These are phyloP conservation scores for Botia almorhae DNA, from an alignment of 2,797 vertebrate species.

Conservation along the genomic window DNA sequence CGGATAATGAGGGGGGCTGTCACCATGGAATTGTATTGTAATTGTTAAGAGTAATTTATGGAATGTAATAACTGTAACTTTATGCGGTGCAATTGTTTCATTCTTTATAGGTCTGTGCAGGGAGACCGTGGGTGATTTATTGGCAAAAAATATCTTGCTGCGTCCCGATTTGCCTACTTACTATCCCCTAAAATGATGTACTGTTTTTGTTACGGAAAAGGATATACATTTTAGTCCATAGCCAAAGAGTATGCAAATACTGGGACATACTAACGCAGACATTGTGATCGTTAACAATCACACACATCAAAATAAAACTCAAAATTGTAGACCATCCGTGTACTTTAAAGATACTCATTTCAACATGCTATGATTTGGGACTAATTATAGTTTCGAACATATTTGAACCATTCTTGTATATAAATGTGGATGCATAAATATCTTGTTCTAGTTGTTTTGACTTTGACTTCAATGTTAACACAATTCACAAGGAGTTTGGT, in stretches of 20 bases:
- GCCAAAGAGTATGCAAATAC: too few species aligned
- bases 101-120: not conserved
- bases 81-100: constrained; percentile 38
- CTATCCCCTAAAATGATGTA: not conserved
- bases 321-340: too few species aligned
- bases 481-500: constrained; percentile 34
- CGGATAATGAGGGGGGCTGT: constrained; percentile 37
- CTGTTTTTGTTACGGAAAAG: too few species aligned
- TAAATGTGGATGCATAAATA: not conserved
- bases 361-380: too few species aligned
- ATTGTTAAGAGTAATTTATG: constrained; percentile 33
- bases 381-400: too few species aligned
- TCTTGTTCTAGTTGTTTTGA: not conserved
- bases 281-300: too few species aligned
- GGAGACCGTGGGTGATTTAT: not conserved
- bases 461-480: not conserved
- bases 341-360: too few species aligned
- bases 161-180: not conserved
- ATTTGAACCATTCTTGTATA: not conserved
- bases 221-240: too few species aligned
- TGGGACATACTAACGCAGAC: too few species aligned
- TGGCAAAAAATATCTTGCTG: not conserved
- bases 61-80: constrained; percentile 52
- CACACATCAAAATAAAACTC: too few species aligned
- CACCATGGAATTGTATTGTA: constrained; percentile 12